A percentile compares a stretch with the other conserved stretches of the same genome.
These are phyloP conservation scores for Drosophila bipectinata DNA, from an alignment of 1,140 invertebrate genomes.

Conservation along the genomic window DNA sequence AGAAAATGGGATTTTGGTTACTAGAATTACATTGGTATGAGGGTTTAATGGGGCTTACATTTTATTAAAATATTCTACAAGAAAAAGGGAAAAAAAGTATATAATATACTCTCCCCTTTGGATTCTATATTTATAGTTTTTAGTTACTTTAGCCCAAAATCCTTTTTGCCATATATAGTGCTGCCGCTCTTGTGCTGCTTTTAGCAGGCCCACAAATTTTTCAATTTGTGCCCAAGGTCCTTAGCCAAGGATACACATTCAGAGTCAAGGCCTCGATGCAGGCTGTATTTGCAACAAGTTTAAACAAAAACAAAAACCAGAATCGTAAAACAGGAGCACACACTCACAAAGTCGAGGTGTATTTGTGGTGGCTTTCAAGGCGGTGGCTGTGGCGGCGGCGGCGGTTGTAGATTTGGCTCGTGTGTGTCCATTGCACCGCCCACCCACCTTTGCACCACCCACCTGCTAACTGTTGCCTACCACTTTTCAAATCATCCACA, in stretches of 20 bases:
- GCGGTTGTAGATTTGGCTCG: constrained; percentile 12
- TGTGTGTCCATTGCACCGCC: constrained; percentile 34
- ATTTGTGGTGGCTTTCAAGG: constrained; percentile 65
- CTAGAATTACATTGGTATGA: background rate
- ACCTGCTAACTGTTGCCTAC: constrained; percentile 64
- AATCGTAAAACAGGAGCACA: constrained; percentile 20
- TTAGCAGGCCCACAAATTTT: constrained; percentile 61
- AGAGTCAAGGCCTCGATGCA: constrained; percentile 68
- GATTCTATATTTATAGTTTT: constrained; percentile 6
- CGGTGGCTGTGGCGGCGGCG: constrained; percentile 65
- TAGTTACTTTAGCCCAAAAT: background rate
- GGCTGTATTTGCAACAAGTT: constrained; percentile 70
- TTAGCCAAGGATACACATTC: constrained; percentile 56
- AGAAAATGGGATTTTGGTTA: constrained; percentile 11
- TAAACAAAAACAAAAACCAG: constrained; percentile 32
- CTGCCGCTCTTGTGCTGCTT: background rate
- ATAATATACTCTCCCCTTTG: background rate
- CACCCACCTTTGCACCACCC: constrained; percentile 10
- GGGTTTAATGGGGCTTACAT: background rate
- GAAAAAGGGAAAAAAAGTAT: no score
- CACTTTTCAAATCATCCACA: constrained; percentile 79
- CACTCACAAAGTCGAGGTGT: constrained; percentile 42
- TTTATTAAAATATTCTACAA: constrained; percentile 5
- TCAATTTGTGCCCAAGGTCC: constrained; percentile 53
- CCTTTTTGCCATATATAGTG: constrained; percentile 21